Evolutionary conservation across 2,113 vertebrate genomes (phyloP).

Genomic region (Progne subis): DNA sequence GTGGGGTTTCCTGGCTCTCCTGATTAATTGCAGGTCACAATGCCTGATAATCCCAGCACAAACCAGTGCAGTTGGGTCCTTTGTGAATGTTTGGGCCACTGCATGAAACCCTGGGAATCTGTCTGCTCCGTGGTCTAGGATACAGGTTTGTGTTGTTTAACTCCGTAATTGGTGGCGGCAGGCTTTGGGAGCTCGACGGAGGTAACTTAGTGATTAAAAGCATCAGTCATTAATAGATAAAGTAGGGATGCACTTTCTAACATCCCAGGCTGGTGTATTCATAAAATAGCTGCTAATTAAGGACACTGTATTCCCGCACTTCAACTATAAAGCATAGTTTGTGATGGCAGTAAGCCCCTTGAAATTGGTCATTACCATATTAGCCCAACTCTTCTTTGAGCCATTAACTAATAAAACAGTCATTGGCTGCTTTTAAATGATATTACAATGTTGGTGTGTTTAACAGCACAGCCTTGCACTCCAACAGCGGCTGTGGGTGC

Average conservation of each 20-base stretch:
- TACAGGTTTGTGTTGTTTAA: neutral
- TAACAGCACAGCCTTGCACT: neutral
- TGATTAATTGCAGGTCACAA: neutral
- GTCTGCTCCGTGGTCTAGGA: neutral
- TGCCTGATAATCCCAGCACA: neutral
- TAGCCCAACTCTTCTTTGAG: conserved; percentile 50
- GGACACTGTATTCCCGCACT: conserved; percentile 15
- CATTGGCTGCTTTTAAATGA: conserved; percentile 64
- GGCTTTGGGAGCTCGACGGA: neutral
- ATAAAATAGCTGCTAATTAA: conserved; percentile 66
- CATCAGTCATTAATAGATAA: neutral
- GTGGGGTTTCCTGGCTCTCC: neutral
- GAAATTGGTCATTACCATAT: conserved; percentile 63
- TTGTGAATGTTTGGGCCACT: neutral
- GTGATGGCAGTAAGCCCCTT: conserved; percentile 45
- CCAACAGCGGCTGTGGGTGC: neutral
- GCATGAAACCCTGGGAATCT: neutral
- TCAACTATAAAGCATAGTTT: conserved; percentile 48
- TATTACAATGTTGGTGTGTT: neutral
- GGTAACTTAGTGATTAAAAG: neutral
- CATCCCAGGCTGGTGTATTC: neutral
- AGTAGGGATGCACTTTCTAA: neutral
- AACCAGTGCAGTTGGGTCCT: neutral
- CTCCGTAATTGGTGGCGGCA: neutral
- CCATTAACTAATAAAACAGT: conserved; percentile 69